Evolutionary conservation across 1,140 invertebrate genomes (phyloP).

Genomic region (Listronotus oregonensis): DNA sequence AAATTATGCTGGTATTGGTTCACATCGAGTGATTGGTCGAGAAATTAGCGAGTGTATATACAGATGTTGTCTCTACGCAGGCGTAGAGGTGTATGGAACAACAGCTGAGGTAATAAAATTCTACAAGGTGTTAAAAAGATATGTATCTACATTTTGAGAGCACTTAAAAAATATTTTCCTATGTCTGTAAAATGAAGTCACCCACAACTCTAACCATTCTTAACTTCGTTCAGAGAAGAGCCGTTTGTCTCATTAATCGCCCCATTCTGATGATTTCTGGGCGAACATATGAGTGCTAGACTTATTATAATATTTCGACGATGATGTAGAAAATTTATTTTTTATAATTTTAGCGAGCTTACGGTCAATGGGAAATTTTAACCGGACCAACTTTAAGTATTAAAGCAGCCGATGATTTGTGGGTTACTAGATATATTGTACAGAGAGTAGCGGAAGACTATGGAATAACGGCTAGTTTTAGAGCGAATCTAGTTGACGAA

Average conservation of each 20-base stretch:
- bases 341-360: conserved; percentile 19
- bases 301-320: too few species aligned
- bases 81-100: conserved; percentile 79
- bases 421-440: conserved; percentile 81
- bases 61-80: conserved; percentile 79
- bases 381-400: conserved; percentile 78
- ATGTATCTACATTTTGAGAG: too few species aligned
- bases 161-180: too few species aligned
- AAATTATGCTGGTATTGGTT: conserved; percentile 82
- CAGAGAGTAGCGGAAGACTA: conserved; percentile 85
- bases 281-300: too few species aligned
- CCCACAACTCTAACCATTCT: too few species aligned
- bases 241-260: too few species aligned
- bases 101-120: conserved; percentile 85
- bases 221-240: too few species aligned
- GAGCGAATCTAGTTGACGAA: conserved; percentile 79
- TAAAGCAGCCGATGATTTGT: conserved; percentile 80
- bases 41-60: conserved; percentile 84
- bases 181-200: too few species aligned
- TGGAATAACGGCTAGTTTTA: conserved; percentile 76
- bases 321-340: neutral
- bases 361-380: conserved; percentile 73
- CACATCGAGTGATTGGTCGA: conserved; percentile 71
- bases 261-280: too few species aligned
- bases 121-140: too few species aligned